Conservation (phyloP, 1,140 invertebrate species). For the Sitophilus oryzae region DNA sequence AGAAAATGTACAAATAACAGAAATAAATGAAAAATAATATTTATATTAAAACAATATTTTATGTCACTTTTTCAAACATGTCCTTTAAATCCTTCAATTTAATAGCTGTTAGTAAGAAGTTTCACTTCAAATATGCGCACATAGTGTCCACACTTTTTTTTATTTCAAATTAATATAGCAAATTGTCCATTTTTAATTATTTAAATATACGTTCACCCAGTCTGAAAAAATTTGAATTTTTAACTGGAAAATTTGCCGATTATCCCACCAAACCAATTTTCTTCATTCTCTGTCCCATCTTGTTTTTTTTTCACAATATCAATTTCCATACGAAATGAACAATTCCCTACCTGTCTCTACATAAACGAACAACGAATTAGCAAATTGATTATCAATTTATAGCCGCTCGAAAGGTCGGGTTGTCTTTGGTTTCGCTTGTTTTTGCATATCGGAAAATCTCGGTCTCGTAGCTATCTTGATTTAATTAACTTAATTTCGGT, state of each 20-base stretch:
- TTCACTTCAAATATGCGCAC: too few relatives aligned
- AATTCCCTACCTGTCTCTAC: background rate
- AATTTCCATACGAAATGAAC: constrained; percentile 10
- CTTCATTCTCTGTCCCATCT: too few relatives aligned
- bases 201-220: background rate
- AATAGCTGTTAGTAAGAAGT: too few relatives aligned
- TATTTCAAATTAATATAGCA: too few relatives aligned
- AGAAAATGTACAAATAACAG: too few relatives aligned
- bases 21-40: too few relatives aligned
- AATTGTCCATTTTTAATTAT: too few relatives aligned
- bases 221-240: background rate
- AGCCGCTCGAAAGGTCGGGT: background rate
- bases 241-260: background rate
- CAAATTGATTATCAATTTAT: constrained; percentile 14
- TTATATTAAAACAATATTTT: too few relatives aligned
- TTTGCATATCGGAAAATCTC: constrained; percentile 2
- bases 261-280: constrained; percentile 1
- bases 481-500: constrained; percentile 1
- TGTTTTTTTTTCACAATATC: background rate
- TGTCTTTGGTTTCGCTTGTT: background rate
- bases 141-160: too few relatives aligned
- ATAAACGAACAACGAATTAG: constrained; percentile 12
- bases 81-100: too few relatives aligned
- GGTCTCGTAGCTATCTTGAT: too few relatives aligned
- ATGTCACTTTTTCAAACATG: too few relatives aligned